Evolutionary conservation across 2,888 invertebrate genomes (phyloP).

Genomic region (Ichneumoninae sp.): DNA sequence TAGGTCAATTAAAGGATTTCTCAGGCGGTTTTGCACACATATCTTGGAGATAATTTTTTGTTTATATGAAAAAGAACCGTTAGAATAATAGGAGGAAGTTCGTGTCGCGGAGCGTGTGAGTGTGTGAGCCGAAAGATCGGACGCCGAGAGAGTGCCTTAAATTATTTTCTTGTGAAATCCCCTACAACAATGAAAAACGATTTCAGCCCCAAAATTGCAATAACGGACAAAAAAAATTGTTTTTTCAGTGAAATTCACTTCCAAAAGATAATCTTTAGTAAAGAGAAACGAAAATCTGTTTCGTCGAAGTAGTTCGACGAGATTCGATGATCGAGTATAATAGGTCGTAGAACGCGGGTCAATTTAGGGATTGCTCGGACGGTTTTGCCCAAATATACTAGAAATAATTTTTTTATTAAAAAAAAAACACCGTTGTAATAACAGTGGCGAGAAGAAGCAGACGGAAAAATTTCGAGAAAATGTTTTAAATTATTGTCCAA

Average conservation of each 20-base stretch:
- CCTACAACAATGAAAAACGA: too few relatives aligned
- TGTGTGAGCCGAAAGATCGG: too few relatives aligned
- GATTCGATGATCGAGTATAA: constrained; percentile 32
- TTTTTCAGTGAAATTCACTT: too few relatives aligned
- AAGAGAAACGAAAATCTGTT: not conserved
- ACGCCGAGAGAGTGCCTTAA: too few relatives aligned
- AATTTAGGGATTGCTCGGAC: not conserved
- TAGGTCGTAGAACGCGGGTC: constrained; percentile 8
- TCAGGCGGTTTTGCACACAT: not conserved
- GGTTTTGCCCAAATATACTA: not conserved
- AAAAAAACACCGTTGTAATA: constrained; percentile 28
- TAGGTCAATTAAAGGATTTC: constrained; percentile 12
- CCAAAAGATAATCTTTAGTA: too few relatives aligned
- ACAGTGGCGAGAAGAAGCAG: not conserved
- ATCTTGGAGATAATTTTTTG: not conserved
- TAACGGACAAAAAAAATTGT: too few relatives aligned
- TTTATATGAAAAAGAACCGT: not conserved
- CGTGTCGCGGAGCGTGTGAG: too few relatives aligned
- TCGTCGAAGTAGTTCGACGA: not conserved
- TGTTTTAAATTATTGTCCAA: too few relatives aligned
- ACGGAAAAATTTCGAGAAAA: too few relatives aligned
- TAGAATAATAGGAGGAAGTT: too few relatives aligned
- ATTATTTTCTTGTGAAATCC: too few relatives aligned
- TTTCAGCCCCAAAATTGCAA: too few relatives aligned
- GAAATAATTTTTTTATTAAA: not conserved